Percentiles rank a stretch among this genome's conserved stretches.
These are phyloP conservation scores for Stictonetta naevosa DNA, from an alignment of 2,113 vertebrate species.

Conservation along the genomic window DNA sequence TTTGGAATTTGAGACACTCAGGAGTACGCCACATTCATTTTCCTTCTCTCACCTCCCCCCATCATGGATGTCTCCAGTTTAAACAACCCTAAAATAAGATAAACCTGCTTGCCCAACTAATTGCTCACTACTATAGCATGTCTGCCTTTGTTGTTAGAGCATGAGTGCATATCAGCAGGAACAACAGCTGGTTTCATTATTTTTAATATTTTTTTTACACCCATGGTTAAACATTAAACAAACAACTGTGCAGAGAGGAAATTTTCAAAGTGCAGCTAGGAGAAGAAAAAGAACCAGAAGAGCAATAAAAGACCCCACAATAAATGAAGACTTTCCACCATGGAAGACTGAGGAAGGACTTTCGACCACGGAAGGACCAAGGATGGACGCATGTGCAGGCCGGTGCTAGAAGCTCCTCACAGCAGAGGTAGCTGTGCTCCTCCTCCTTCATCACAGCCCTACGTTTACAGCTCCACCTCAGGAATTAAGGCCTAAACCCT, in stretches of 20 bases:
- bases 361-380: neutral
- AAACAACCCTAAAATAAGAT: neutral
- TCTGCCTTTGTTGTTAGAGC: neutral
- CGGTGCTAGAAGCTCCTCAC: neutral
- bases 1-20: neutral
- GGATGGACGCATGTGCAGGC: neutral
- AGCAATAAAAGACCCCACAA: neutral
- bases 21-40: fast-evolving
- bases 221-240: neutral
- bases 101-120: neutral
- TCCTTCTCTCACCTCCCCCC: no score
- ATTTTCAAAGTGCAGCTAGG: neutral
- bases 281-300: neutral
- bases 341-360: neutral
- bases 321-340: neutral
- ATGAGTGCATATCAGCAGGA: neutral
- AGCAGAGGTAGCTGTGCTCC: neutral
- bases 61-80: neutral
- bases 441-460: neutral
- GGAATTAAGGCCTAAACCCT: neutral
- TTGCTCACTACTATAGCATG: neutral
- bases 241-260: neutral
- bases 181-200: neutral
- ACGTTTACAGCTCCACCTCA: neutral
- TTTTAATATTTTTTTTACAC: neutral